Evolutionary conservation across 2,797 vertebrate genomes (phyloP), one percentile per base, ranked within the genome.

Genomic region (Pelobates cultripes): DNA sequence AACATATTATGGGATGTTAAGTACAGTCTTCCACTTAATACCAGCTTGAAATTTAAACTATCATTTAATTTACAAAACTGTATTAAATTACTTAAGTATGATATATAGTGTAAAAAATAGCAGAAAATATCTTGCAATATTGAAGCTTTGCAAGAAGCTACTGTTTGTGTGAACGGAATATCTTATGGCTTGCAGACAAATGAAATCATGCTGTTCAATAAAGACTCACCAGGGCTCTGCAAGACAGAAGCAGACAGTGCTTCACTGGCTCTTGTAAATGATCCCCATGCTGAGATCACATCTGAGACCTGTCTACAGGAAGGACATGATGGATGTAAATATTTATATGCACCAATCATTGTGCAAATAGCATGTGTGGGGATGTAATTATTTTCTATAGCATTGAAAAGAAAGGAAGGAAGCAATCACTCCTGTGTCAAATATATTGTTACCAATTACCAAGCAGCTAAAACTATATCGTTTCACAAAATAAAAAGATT

Each of bases 251-350:
- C 57, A 70, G 79, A 64, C 44, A 43, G 55, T 64, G 51, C 73
- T 73, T 82, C 17, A 44, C 70, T 64, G 7, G 60, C 74, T 77
- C 74, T 77, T 72, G 47, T 72, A 82, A 77, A 63, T 73, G 69
- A 82, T 82, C 75, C 61, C 47, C 69, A 82, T 82, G 80, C 80
- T 77, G 75, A 72, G 80, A 77, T 71, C 75, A 82, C 69, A 73
- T 82, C 75, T 77, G 80, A 82, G 75, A 77, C 42, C 17, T 82
- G 69, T 73, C 80, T 77, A 68, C 70, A 60, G 70, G 61, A 82
- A 73, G 42, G 57, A 45, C 57, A 66, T 82, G 80, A 82, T 82
- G 80, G 80, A 77, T 82, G 69, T 68, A 77, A 82, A 82, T 73
- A 82, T 82, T 72, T 77, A 82, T 82, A 77, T 64, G 10, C 71